A percentile compares a stretch with the other conserved stretches of the same genome.
These are phyloP conservation scores for Drosophila erecta DNA, from an alignment of 1,140 invertebrate genomes.

Conservation along the genomic window DNA sequence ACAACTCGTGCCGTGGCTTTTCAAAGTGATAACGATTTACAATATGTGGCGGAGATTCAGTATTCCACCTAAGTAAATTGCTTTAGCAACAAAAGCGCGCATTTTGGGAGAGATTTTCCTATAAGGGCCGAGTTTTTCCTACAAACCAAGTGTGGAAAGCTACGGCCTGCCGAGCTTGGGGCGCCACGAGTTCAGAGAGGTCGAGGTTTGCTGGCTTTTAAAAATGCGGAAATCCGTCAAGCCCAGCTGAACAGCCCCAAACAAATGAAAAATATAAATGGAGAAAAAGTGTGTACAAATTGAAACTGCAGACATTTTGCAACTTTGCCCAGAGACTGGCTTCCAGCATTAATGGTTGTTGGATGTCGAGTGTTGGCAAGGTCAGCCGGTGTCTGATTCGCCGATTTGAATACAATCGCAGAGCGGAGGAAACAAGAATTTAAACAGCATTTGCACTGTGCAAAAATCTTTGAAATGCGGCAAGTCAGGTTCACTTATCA, in stretches of 20 bases:
- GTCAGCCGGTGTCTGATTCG: slow-evolving; percentile 61
- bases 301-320: slow-evolving; percentile 51
- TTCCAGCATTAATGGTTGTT: slow-evolving; percentile 39
- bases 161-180: not conserved
- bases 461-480: slow-evolving; percentile 10
- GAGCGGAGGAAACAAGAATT: slow-evolving; percentile 58
- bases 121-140: not conserved
- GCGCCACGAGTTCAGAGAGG: slow-evolving; percentile 51
- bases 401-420: slow-evolving; percentile 78
- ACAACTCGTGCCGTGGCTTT: slow-evolving; percentile 22
- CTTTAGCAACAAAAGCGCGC: not conserved
- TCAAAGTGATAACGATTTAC: slow-evolving; percentile 5
- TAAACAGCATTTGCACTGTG: slow-evolving; percentile 30
- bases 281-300: slow-evolving; percentile 52
- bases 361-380: slow-evolving; percentile 59
- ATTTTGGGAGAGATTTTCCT: not conserved
- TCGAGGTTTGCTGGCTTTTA: slow-evolving; percentile 26
- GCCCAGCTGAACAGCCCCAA: slow-evolving; percentile 52
- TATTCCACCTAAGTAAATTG: not conserved
- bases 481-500: slow-evolving; percentile 8
- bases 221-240: slow-evolving; percentile 77
- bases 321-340: slow-evolving; percentile 24
- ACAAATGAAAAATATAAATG: not conserved
- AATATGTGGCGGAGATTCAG: slow-evolving; percentile 20
- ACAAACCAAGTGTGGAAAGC: slow-evolving; percentile 5